Percentiles rank a stretch among this genome's conserved stretches.
phyloP scores from a whole-genome alignment of 2,797 vertebrate genomes.

The Cetoscarus ocellatus region DNA sequence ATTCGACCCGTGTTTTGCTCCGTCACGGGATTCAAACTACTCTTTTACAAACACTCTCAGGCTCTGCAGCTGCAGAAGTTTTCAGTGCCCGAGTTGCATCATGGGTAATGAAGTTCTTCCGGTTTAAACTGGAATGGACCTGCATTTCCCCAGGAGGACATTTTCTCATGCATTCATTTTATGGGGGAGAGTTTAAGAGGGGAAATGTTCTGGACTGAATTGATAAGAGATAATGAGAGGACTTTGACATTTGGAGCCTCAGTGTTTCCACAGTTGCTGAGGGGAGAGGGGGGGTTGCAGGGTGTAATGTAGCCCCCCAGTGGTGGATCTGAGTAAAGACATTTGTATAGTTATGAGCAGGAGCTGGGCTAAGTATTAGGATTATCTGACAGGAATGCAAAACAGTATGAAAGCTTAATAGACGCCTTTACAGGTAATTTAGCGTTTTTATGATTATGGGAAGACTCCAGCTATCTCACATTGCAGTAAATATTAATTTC shows the following conservation, averaged over 20 bases:
- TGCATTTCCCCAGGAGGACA: slow-evolving; percentile 54
- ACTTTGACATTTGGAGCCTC: background rate
- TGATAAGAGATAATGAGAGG: background rate
- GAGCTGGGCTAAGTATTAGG: background rate
- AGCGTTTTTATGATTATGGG: no score
- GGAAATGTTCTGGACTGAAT: background rate
- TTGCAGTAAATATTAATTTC: no score
- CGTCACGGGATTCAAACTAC: background rate
- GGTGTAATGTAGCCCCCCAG: slow-evolving; percentile 68
- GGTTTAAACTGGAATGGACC: background rate
- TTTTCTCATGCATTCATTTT: background rate
- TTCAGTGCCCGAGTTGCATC: slow-evolving; percentile 21
- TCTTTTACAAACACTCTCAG: background rate
- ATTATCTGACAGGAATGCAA: background rate
- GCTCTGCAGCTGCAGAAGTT: background rate
- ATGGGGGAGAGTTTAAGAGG: background rate
- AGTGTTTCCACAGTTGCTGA: background rate
- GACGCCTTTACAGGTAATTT: no score
- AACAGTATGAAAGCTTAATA: no score
- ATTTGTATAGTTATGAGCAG: background rate
- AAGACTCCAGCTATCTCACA: no score
- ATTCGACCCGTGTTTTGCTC: background rate
- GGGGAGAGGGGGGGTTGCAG: background rate
- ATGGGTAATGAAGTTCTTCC: slow-evolving; percentile 68
- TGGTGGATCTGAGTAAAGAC: slow-evolving; percentile 32